These are phyloP conservation scores for Sarcophilus harrisii DNA, from an alignment of 2,797 vertebrate species.

Conservation along the genomic window DNA sequence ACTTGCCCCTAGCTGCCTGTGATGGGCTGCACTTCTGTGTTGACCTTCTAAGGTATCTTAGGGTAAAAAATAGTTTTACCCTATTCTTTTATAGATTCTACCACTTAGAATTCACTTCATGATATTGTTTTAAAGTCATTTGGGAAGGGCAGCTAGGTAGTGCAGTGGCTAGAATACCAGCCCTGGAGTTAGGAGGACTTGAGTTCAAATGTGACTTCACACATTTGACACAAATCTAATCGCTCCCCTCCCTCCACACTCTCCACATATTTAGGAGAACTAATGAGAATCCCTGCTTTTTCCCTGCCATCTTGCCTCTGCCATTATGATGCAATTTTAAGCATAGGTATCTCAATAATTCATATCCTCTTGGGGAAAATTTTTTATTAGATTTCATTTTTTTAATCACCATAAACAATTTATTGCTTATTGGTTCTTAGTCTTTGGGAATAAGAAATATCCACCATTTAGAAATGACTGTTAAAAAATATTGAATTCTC, in stretches of 20 bases:
- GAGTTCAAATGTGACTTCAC: no score
- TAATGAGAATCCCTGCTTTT: neutral
- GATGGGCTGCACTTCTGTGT: neutral
- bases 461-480: slow-evolving; percentile 8
- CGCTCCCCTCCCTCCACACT: no score
- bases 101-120: neutral
- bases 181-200: no score
- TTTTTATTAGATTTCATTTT: slow-evolving; percentile 13
- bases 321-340: neutral
- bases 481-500: neutral
- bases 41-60: neutral
- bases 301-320: neutral
- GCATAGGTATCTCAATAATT: neutral
- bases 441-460: slow-evolving; percentile 16
- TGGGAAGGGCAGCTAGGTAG: neutral
- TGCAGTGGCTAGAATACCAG: no score
- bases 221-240: no score
- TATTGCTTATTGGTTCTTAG: neutral
- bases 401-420: slow-evolving; percentile 18
- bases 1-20: neutral
- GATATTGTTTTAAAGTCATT: neutral
- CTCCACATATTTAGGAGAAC: neutral
- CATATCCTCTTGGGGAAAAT: neutral
- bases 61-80: neutral
- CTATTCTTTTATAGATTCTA: neutral